Evolutionary conservation across 2,888 invertebrate species (phyloP).

Genomic region (Tiliacea aurago): DNA sequence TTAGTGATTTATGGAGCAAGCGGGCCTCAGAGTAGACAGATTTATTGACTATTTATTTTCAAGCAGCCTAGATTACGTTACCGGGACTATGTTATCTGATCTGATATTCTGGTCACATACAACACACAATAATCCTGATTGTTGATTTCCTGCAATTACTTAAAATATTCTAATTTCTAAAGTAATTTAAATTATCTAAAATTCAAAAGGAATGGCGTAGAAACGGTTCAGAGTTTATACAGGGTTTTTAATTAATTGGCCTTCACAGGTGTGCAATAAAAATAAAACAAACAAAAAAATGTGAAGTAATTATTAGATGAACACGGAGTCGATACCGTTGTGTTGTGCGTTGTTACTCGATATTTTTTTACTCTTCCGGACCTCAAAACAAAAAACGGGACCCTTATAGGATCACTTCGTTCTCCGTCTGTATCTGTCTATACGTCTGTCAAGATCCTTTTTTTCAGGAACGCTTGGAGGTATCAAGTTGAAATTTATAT

Average conservation of each 20-base stretch:
- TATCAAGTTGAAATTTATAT: no score
- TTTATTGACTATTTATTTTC: background rate
- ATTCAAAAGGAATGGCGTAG: background rate
- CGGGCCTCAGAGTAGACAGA: background rate
- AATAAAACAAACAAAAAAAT: background rate
- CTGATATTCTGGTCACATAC: background rate
- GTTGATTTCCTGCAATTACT: background rate
- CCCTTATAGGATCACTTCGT: no score
- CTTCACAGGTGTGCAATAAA: background rate
- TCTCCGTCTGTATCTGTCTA: no score
- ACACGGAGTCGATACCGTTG: background rate
- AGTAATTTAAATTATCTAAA: background rate
- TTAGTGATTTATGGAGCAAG: background rate
- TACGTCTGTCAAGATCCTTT: no score
- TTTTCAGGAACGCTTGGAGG: no score
- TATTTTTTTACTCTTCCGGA: background rate
- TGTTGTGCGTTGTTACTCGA: background rate
- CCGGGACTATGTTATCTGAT: background rate
- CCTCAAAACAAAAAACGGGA: no score
- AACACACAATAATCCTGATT: background rate
- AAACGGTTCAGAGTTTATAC: no score
- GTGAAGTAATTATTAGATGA: background rate
- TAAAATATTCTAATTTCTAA: background rate
- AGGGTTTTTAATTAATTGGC: slow-evolving; percentile 6
- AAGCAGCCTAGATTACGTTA: background rate